Percentiles rank a stretch among this genome's conserved stretches.
Evolutionary conservation across 2,797 vertebrate species (phyloP).

Genomic region (Tamandua tetradactyla): DNA sequence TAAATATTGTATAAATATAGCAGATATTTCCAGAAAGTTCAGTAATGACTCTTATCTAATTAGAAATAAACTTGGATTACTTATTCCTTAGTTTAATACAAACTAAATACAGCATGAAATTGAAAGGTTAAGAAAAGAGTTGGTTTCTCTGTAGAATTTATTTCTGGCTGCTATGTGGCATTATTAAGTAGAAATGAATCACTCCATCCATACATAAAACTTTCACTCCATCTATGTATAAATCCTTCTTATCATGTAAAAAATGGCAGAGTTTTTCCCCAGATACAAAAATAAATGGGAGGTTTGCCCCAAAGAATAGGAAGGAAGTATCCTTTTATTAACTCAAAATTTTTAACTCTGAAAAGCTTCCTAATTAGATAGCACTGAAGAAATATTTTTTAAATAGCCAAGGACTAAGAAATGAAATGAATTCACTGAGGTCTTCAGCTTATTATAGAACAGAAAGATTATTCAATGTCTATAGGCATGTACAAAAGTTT

Average conservation of each 20-base stretch:
- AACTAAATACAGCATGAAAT: background rate
- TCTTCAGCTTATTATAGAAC: slow-evolving; percentile 29
- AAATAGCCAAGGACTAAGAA: slow-evolving; percentile 14
- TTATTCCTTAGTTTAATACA: slow-evolving; percentile 10
- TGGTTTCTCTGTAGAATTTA: slow-evolving; percentile 44
- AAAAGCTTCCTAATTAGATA: slow-evolving; percentile 28
- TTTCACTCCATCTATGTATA: background rate
- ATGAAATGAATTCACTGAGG: slow-evolving; percentile 11
- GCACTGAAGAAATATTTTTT: slow-evolving; percentile 32
- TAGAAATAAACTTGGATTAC: slow-evolving; percentile 59
- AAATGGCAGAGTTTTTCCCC: background rate
- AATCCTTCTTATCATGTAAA: background rate
- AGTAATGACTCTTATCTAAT: slow-evolving; percentile 42
- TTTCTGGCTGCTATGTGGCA: background rate
- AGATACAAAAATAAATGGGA: background rate
- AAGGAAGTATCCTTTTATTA: background rate
- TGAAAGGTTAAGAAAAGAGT: slow-evolving; percentile 50
- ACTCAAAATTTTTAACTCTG: slow-evolving; percentile 26
- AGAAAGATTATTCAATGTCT: background rate
- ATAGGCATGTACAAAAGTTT: background rate
- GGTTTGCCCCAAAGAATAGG: slow-evolving; percentile 10
- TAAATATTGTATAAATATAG: slow-evolving; percentile 40
- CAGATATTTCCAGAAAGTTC: slow-evolving; percentile 47
- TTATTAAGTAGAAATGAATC: slow-evolving; percentile 22
- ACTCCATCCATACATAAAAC: background rate